Percentiles rank a stretch among this genome's conserved stretches.
Evolutionary conservation across 2,888 invertebrate genomes (phyloP).

Genomic region (Drosophila vallismaia): DNA sequence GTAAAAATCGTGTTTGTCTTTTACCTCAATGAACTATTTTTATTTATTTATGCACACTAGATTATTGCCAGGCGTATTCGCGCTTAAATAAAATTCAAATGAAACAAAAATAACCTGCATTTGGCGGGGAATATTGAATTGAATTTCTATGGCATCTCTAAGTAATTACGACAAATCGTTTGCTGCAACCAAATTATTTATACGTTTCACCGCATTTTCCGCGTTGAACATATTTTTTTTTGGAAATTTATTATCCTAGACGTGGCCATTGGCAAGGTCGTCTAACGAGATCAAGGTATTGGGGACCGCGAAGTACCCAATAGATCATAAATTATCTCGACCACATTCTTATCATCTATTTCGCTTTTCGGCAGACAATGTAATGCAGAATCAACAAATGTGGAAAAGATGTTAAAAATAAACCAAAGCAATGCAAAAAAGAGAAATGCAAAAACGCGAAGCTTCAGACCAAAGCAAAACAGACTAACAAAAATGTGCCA

Average conservation of each 20-base stretch:
- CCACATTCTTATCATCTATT: conserved; percentile 24
- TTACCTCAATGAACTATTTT: conserved; percentile 49
- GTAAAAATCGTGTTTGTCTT: conserved; percentile 46
- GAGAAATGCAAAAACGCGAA: conserved; percentile 56
- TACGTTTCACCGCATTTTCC: not conserved
- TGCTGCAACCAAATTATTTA: conserved; percentile 18
- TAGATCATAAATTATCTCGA: conserved; percentile 5
- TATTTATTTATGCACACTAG: conserved; percentile 52
- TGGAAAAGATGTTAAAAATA: conserved; percentile 54
- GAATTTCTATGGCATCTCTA: conserved; percentile 29
- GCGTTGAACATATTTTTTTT: conserved; percentile 4
- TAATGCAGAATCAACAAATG: conserved; percentile 12
- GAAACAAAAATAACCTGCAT: conserved; percentile 42
- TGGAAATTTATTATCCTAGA: conserved; percentile 1
- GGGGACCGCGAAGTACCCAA: no score
- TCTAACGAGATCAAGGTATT: not conserved
- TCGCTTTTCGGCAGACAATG: conserved; percentile 28
- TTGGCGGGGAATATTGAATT: conserved; percentile 2
- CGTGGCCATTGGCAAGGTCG: conserved; percentile 6
- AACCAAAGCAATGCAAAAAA: conserved; percentile 43
- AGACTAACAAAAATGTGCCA: conserved; percentile 17
- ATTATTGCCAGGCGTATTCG: conserved; percentile 40
- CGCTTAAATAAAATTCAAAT: conserved; percentile 30
- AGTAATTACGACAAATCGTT: conserved; percentile 42
- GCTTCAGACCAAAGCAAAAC: conserved; percentile 58